A percentile compares a stretch with the other conserved stretches of the same genome.
Conservation (phyloP, 2,113 vertebrate species). For the Corythornis cristatus region DNA sequence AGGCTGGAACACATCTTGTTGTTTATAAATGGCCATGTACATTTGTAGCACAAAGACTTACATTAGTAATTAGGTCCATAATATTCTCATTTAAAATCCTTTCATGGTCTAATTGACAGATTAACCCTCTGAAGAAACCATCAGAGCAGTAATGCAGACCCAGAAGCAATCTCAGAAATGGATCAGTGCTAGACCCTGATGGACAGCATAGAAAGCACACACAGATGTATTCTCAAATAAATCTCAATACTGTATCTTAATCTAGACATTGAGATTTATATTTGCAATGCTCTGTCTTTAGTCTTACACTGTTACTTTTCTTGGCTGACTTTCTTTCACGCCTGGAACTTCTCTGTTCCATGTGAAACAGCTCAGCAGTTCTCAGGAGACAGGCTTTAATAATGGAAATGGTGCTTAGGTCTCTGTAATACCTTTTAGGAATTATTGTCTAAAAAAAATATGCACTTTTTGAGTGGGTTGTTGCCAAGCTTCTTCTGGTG, state of each 20-base stretch:
- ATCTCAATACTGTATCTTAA: not conserved
- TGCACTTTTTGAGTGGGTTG: not conserved
- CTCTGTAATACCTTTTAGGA: not conserved
- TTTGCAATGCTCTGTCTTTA: not conserved
- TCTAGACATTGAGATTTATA: not conserved
- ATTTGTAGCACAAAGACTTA: not conserved
- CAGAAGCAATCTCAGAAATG: not conserved
- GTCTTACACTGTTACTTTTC: not conserved
- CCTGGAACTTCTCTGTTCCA: not conserved
- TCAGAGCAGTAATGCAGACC: not conserved
- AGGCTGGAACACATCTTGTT: not conserved
- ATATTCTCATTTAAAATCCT: not conserved
- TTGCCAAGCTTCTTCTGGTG: not conserved
- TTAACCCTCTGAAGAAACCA: not conserved
- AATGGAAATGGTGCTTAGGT: not conserved
- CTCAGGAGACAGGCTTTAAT: not conserved
- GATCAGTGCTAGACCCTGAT: not conserved
- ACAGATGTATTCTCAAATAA: not conserved
- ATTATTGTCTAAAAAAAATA: not conserved
- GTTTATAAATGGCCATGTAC: not conserved
- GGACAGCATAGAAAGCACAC: not conserved
- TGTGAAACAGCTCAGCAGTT: not conserved
- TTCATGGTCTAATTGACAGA: slow-evolving; percentile 4
- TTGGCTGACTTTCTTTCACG: not conserved
- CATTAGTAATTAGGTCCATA: slow-evolving; percentile 41